Evolutionary conservation across 2,888 invertebrate genomes (phyloP).

Genomic region (Xestia c-nigrum): DNA sequence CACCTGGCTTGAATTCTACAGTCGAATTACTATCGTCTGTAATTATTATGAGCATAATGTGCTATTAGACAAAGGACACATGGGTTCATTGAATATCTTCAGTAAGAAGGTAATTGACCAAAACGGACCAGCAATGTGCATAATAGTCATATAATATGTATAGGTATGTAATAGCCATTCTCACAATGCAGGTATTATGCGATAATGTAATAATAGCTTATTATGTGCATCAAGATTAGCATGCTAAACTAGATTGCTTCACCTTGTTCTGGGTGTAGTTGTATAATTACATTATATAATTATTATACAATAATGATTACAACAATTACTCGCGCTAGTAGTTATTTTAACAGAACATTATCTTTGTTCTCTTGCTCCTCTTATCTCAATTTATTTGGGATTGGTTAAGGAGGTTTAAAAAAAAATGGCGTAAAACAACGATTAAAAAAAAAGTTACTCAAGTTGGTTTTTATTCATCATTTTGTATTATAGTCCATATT

Average conservation of each 20-base stretch:
- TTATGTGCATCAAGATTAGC: conserved; percentile 69
- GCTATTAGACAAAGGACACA: conserved; percentile 39
- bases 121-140: conserved; percentile 13
- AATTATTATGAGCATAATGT: conserved; percentile 11
- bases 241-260: conserved; percentile 69
- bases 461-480: not conserved
- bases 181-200: conserved; percentile 41
- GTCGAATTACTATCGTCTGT: conserved; percentile 7
- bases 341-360: not conserved
- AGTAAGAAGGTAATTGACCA: conserved; percentile 51
- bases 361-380: too few species aligned
- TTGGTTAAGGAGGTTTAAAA: not conserved
- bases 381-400: too few species aligned
- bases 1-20: not conserved
- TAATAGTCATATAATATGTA: conserved; percentile 1
- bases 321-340: not conserved
- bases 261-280: conserved; percentile 31
- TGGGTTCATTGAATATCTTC: conserved; percentile 44
- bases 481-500: not conserved
- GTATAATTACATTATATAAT: conserved; percentile 5
- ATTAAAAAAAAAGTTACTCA: not conserved
- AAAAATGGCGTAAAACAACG: not conserved
- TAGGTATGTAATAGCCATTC: conserved; percentile 38
- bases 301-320: not conserved
- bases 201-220: conserved; percentile 67